Conservation (phyloP, 2,113 vertebrate species). For the Electrona antarctica region DNA sequence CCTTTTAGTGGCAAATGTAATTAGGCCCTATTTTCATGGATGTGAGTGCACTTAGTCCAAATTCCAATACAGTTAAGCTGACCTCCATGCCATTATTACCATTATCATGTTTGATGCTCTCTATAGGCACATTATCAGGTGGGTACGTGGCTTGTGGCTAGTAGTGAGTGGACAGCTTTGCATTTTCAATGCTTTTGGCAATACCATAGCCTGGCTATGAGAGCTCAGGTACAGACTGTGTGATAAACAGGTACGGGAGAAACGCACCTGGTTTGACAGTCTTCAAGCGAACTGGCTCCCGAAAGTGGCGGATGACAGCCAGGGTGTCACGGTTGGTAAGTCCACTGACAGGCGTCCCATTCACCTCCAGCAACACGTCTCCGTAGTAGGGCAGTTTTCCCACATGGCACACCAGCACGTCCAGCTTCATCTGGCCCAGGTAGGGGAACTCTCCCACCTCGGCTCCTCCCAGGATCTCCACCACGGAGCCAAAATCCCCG, state of each 20-base stretch:
- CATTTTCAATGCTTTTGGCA: too few relatives aligned
- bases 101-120: slow-evolving; percentile 64
- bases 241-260: too few relatives aligned
- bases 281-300: slow-evolving; percentile 92
- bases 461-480: slow-evolving; percentile 90
- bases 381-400: slow-evolving; percentile 88
- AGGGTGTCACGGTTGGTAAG: slow-evolving; percentile 93
- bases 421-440: slow-evolving; percentile 86
- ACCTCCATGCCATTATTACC: slow-evolving; percentile 67
- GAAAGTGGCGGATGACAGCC: slow-evolving; percentile 94
- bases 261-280: slow-evolving; percentile 91
- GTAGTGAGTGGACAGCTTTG: too few relatives aligned
- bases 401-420: slow-evolving; percentile 85
- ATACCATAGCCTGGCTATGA: too few relatives aligned
- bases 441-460: slow-evolving; percentile 92
- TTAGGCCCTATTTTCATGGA: slow-evolving; percentile 62
- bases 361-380: slow-evolving; percentile 94
- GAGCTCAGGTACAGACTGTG: background rate
- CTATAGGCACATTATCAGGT: slow-evolving; percentile 6
- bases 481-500: slow-evolving; percentile 81
- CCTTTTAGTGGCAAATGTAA: slow-evolving; percentile 65
- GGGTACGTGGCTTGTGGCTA: too few relatives aligned
- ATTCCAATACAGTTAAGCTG: slow-evolving; percentile 51
- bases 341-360: slow-evolving; percentile 95
- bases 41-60: slow-evolving; percentile 69